Base-by-base conservation (phyloP, 1,140 invertebrate genomes). In the Brachionus koreanus region DNA sequence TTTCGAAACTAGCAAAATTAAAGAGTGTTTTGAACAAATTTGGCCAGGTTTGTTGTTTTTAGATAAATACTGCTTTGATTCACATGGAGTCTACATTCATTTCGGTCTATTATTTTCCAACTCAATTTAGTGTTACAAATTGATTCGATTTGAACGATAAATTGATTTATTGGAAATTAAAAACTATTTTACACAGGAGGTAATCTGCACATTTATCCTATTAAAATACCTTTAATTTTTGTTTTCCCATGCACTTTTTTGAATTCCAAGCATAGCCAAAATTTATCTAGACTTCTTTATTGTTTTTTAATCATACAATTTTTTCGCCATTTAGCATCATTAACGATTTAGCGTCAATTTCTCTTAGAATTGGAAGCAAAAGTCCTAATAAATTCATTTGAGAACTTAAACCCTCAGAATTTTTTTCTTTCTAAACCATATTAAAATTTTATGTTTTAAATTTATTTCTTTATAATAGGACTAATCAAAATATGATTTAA, bases 61-160 rank as follows among this genome's bases (percentile, higher is more conserved):
- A 65, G n/a, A 65, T 65, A 65, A 65, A 65, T 65, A 65, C 25
- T 65, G 63, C 63, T 65, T 65, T 33, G n/a, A 65, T 65, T 65
- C 63, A 65, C 63, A 65, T 65, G 13, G 63, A 65, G 33, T 12
- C 29, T 65, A 33, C 33, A 65, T 37, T 33, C 13, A 5, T 37
- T 65, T 1, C 33, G 25, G 25, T 35, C 33, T 65, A 33, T 65
- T 65, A 37, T 65, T 33, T 65, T 65, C 33, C 33, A 10, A 65
- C 63, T 65, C 63, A 65, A 65, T 65, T 33, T 37, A 37, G 63
- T 65, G 63, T 65, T 65, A 65, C 25, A 65, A 65, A 65, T 65
- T 33, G 25, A 65, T 65, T 65, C 13, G 33, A n/a, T 33, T 65
- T 65, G 33, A 65, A 33, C 25, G 25, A 37, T 65, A 13, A 33